These are phyloP conservation scores for Linhomoeus sp. DNA, from an alignment of 2,888 invertebrate species.

Conservation along the genomic window DNA sequence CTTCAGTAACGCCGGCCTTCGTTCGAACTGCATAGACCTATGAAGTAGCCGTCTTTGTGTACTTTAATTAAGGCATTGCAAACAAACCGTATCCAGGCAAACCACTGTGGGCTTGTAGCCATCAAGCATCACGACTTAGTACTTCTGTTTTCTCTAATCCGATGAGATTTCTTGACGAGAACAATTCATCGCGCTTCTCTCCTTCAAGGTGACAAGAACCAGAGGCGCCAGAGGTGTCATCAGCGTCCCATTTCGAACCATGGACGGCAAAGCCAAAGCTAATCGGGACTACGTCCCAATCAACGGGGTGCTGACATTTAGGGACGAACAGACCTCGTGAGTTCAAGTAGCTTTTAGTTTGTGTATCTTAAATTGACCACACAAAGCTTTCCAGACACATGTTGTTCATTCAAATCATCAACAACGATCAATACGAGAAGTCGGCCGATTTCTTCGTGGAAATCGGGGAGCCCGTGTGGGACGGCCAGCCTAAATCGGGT, in stretches of 20 bases:
- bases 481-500: slow-evolving; percentile 6
- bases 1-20: too few species aligned
- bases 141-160: too few species aligned
- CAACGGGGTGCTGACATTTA: slow-evolving; percentile 63
- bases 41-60: too few species aligned
- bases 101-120: too few species aligned
- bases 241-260: slow-evolving; percentile 62
- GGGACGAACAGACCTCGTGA: slow-evolving; percentile 95
- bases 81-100: too few species aligned
- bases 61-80: too few species aligned
- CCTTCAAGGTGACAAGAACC: slow-evolving; percentile 63
- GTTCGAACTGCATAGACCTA: too few species aligned
- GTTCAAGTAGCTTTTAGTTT: slow-evolving; percentile 32
- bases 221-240: slow-evolving; percentile 84
- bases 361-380: background rate
- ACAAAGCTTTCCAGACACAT: too few species aligned
- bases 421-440: slow-evolving; percentile 95
- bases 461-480: slow-evolving; percentile 58
- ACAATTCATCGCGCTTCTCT: too few species aligned
- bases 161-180: too few species aligned
- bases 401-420: slow-evolving; percentile 47
- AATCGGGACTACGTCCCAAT: slow-evolving; percentile 66
- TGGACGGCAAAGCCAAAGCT: slow-evolving; percentile 53
- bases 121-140: too few species aligned
- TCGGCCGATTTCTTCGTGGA: slow-evolving; percentile 79